A percentile compares a stretch with the other conserved stretches of the same genome.
Evolutionary conservation across 2,113 vertebrate species (phyloP).

Genomic region (Girardinichthys multiradiatus): DNA sequence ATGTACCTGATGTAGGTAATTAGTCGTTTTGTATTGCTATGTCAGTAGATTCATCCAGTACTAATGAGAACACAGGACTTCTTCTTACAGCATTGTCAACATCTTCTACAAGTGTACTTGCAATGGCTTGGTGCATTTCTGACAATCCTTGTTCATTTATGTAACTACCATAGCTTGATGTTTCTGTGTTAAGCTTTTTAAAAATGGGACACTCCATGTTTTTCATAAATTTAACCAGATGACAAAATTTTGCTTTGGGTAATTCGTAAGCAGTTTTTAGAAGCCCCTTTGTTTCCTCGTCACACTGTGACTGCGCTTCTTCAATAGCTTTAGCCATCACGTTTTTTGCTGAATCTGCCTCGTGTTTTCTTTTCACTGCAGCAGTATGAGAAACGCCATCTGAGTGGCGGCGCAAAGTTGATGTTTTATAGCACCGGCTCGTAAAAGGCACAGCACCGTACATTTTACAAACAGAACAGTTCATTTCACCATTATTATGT

Average conservation of each 20-base stretch:
- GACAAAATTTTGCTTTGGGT: neutral
- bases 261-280: neutral
- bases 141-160: neutral
- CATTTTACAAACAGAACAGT: no score
- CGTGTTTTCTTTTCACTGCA: neutral
- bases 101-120: neutral
- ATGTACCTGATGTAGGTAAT: neutral
- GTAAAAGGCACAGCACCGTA: neutral
- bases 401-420: neutral
- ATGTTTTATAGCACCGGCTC: neutral
- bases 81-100: neutral
- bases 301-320: no score
- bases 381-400: neutral
- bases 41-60: neutral
- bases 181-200: neutral
- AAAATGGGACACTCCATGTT: neutral
- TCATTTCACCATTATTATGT: no score
- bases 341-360: neutral
- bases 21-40: neutral
- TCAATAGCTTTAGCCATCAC: neutral
- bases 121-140: constrained; percentile 2
- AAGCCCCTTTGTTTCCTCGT: no score
- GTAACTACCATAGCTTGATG: neutral
- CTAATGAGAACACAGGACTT: neutral
- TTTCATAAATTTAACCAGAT: neutral